phyloP scores from a whole-genome alignment of 2,888 invertebrate species.

The Biston stratarius region DNA sequence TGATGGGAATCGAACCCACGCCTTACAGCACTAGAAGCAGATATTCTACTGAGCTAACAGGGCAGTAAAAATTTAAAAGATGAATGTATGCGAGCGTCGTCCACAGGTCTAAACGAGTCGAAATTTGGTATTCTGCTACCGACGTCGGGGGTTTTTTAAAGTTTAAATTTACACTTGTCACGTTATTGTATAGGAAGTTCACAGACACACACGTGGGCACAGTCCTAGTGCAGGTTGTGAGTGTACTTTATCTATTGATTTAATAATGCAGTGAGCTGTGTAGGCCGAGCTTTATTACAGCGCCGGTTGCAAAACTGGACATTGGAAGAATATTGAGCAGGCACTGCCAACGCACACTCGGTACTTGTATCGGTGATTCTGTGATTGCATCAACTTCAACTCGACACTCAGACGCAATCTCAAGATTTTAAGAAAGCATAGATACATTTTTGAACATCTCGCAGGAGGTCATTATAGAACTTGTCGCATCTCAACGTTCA shows the following conservation, averaged over 20 bases:
- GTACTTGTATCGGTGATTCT: constrained; percentile 5
- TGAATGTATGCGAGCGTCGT: no score
- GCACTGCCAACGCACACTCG: constrained; percentile 28
- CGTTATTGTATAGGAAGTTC: background rate
- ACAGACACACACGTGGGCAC: constrained; percentile 35
- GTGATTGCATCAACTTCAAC: constrained; percentile 18
- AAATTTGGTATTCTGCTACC: no score
- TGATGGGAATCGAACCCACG: no score
- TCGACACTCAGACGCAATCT: constrained; percentile 6
- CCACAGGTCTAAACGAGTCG: no score
- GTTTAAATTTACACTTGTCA: no score
- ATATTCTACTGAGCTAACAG: no score
- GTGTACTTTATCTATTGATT: constrained; percentile 47
- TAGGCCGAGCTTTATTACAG: constrained; percentile 48
- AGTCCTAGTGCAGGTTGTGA: constrained; percentile 41
- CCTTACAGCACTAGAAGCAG: no score
- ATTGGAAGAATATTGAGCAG: constrained; percentile 48
- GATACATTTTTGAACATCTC: background rate
- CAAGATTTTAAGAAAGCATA: background rate
- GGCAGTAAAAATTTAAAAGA: no score
- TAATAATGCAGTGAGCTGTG: constrained; percentile 46
- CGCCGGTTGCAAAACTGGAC: constrained; percentile 47
- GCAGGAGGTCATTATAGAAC: no score
- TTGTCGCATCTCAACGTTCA: no score
- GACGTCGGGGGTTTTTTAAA: no score